Conservation (phyloP, 1,140 invertebrate species). For the Aethina tumida region DNA sequence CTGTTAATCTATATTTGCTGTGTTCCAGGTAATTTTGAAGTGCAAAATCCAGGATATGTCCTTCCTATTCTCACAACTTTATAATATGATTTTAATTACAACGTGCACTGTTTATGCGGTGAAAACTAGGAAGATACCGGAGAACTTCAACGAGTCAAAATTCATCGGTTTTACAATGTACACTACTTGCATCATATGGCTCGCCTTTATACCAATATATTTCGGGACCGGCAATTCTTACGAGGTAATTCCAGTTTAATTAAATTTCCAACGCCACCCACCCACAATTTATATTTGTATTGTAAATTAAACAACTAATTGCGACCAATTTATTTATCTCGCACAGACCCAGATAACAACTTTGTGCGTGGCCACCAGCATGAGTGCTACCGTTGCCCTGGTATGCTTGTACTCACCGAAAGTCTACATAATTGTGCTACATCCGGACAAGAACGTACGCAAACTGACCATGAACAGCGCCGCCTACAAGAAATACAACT, state of each 20-base stretch:
- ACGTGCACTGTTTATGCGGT: slow-evolving; percentile 67
- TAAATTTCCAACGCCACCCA: neutral
- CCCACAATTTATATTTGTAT: too few relatives aligned
- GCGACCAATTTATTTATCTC: neutral
- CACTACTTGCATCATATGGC: slow-evolving; percentile 67
- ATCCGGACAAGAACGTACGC: slow-evolving; percentile 52
- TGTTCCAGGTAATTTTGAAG: slow-evolving; percentile 42
- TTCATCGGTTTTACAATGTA: slow-evolving; percentile 72
- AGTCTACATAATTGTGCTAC: slow-evolving; percentile 62
- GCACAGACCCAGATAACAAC: slow-evolving; percentile 59
- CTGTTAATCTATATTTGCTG: slow-evolving; percentile 9
- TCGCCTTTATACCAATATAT: slow-evolving; percentile 65
- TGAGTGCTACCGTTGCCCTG: slow-evolving; percentile 61
- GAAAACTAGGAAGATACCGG: slow-evolving; percentile 64
- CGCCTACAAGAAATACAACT: slow-evolving; percentile 35
- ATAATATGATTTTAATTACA: slow-evolving; percentile 64
- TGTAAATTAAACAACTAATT: slow-evolving; percentile 2
- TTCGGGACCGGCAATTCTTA: slow-evolving; percentile 58
- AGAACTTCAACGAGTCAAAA: slow-evolving; percentile 68
- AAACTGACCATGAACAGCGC: slow-evolving; percentile 40
- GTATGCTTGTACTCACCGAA: slow-evolving; percentile 66
- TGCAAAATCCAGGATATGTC: slow-evolving; percentile 58
- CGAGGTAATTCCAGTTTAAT: slow-evolving; percentile 35
- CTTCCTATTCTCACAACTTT: slow-evolving; percentile 57
- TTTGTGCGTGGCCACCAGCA: slow-evolving; percentile 59